Conservation (phyloP, 2,113 vertebrate species). For the Pseudopipra pipra region DNA sequence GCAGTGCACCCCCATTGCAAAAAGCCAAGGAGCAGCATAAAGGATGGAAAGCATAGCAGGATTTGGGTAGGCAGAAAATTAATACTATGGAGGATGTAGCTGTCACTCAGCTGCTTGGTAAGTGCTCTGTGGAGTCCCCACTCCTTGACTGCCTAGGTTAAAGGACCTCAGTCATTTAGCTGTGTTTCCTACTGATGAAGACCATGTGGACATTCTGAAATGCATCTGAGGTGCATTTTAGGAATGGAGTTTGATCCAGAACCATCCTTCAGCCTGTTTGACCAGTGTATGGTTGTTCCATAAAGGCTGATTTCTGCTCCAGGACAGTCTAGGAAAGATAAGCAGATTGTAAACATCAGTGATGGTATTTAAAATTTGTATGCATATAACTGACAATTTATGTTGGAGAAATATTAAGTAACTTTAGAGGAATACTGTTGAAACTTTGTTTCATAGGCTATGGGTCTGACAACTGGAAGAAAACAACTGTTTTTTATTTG, state of each 20-base stretch:
- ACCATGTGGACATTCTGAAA: background rate
- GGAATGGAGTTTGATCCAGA: background rate
- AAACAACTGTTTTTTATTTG: background rate
- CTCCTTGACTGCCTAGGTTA: too few relatives aligned
- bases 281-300: background rate
- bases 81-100: background rate
- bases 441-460: background rate
- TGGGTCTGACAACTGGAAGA: background rate
- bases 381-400: background rate
- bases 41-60: background rate
- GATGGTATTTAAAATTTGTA: background rate
- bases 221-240: background rate
- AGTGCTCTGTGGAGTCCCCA: background rate
- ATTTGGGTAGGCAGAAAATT: background rate
- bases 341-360: background rate
- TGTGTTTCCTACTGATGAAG: background rate
- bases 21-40: background rate
- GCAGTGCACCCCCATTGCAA: rapidly evolving
- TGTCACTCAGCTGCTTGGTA: background rate
- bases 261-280: rapidly evolving
- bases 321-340: background rate
- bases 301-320: background rate
- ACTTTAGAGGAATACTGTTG: background rate
- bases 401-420: background rate
- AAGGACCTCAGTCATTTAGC: rapidly evolving